phyloP scores from a whole-genome alignment of 2,797 vertebrate species.

The Chaenodraco wilsoni region DNA sequence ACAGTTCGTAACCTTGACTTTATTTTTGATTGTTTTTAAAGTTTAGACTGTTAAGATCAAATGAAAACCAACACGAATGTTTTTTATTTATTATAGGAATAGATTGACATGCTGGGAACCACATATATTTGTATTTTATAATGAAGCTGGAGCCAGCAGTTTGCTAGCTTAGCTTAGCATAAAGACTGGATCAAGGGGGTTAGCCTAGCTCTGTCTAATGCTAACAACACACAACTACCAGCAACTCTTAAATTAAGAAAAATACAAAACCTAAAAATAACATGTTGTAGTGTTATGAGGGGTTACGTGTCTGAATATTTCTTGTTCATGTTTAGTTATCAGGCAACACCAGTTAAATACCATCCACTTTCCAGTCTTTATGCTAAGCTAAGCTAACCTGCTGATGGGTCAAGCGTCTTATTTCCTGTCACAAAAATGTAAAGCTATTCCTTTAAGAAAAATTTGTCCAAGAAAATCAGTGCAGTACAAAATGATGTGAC shows the following conservation, averaged over 20 bases:
- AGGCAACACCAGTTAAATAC: too few relatives aligned
- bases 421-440: background rate
- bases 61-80: background rate
- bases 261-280: too few relatives aligned
- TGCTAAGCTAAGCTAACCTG: background rate
- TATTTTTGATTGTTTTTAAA: background rate
- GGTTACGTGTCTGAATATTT: too few relatives aligned
- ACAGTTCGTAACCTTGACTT: slow-evolving; percentile 43
- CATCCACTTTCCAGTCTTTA: too few relatives aligned
- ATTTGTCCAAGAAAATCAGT: too few relatives aligned
- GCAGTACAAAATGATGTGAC: too few relatives aligned
- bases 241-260: too few relatives aligned
- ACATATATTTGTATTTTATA: background rate
- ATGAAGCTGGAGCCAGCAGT: background rate
- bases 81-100: background rate
- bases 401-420: background rate
- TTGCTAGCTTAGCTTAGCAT: slow-evolving; percentile 11
- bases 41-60: background rate
- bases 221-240: too few relatives aligned
- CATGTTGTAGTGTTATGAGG: too few relatives aligned
- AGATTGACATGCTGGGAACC: background rate
- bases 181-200: background rate
- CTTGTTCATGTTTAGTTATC: too few relatives aligned
- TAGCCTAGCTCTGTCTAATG: background rate
- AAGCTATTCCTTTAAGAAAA: background rate